These are phyloP conservation scores for Craseonycteris thonglongyai DNA, from an alignment of 2,113 vertebrate genomes.

Conservation along the genomic window DNA sequence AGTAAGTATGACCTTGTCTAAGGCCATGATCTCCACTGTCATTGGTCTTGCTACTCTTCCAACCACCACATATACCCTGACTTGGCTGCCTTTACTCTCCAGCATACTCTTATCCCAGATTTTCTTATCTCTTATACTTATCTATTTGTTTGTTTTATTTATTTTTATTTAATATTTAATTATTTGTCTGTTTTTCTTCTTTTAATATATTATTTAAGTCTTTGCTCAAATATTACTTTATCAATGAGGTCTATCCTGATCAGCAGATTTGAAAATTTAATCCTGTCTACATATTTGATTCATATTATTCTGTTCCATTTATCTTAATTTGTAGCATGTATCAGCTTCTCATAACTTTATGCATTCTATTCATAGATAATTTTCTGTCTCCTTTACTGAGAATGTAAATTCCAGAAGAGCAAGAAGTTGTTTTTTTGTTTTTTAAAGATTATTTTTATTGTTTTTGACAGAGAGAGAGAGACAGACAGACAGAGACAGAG, in stretches of 20 bases:
- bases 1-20: background rate
- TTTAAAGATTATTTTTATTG: background rate
- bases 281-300: background rate
- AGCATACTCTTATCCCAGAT: background rate
- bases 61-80: fast-evolving
- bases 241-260: background rate
- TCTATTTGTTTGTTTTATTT: no score
- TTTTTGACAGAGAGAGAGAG: no score
- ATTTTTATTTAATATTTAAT: background rate
- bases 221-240: background rate
- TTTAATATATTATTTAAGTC: background rate
- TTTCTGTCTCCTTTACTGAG: background rate
- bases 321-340: background rate
- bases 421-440: background rate
- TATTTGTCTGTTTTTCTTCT: background rate
- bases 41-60: background rate
- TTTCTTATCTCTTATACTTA: background rate
- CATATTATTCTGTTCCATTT: background rate
- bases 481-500: no score
- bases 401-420: background rate
- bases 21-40: background rate
- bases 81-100: background rate
- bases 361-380: background rate
- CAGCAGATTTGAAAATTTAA: background rate
- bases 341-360: background rate